phyloP scores from a whole-genome alignment of 2,888 invertebrate species.

The Drosophila aldrichi region DNA sequence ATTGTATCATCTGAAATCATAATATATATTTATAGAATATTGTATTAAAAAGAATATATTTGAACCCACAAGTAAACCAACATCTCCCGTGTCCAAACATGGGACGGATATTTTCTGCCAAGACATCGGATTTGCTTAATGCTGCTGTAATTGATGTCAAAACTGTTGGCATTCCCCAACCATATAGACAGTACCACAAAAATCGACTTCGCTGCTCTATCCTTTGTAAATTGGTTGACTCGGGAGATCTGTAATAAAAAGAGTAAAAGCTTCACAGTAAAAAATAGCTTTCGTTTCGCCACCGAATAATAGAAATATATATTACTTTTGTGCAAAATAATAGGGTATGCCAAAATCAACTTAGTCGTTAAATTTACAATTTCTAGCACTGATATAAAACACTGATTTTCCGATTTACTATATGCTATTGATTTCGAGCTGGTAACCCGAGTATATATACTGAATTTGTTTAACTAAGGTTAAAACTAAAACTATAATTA shows the following conservation, averaged over 20 bases:
- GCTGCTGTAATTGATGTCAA: slow-evolving; percentile 87
- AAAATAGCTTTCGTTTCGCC: too few relatives aligned
- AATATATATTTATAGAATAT: background rate
- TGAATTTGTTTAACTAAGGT: too few relatives aligned
- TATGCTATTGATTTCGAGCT: too few relatives aligned
- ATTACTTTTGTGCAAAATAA: too few relatives aligned
- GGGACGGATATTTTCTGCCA: slow-evolving; percentile 86
- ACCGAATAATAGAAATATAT: too few relatives aligned
- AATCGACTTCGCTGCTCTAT: slow-evolving; percentile 86
- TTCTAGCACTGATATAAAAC: too few relatives aligned
- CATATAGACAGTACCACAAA: slow-evolving; percentile 89
- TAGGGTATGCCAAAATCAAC: too few relatives aligned
- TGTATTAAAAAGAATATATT: background rate
- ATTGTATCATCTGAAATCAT: slow-evolving; percentile 76
- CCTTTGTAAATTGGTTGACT: slow-evolving; percentile 68
- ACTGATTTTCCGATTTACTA: too few relatives aligned
- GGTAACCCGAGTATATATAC: too few relatives aligned
- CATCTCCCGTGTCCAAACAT: slow-evolving; percentile 88
- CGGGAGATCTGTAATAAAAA: slow-evolving; percentile 68
- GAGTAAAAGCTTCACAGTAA: background rate
- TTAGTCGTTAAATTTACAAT: too few relatives aligned
- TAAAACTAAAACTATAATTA: too few relatives aligned
- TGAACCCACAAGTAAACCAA: slow-evolving; percentile 87
- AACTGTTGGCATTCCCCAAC: slow-evolving; percentile 89
- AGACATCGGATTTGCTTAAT: slow-evolving; percentile 86